These are phyloP conservation scores for Epinephelus awoara DNA, from an alignment of 2,797 vertebrate genomes.

Conservation along the genomic window DNA sequence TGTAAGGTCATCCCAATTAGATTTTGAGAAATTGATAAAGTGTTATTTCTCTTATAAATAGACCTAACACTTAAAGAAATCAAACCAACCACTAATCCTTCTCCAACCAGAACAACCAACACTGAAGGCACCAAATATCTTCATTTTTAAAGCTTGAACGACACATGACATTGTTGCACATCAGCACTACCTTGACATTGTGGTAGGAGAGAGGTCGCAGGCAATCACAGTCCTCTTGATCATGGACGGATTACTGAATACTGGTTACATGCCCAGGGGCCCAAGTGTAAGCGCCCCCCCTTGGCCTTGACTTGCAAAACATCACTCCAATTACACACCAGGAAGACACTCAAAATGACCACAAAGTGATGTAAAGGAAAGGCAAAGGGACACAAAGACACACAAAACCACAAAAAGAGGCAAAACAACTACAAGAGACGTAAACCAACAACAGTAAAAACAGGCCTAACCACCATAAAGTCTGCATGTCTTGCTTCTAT, in stretches of 20 bases:
- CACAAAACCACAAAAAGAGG: too few relatives aligned
- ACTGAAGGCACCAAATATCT: not conserved
- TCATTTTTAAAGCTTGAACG: conserved; percentile 6
- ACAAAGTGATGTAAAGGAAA: too few relatives aligned
- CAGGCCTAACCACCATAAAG: too few relatives aligned
- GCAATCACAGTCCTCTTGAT: conserved; percentile 14
- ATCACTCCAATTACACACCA: too few relatives aligned
- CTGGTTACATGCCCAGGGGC: too few relatives aligned
- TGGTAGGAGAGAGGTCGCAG: conserved; percentile 9
- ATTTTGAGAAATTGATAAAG: not conserved
- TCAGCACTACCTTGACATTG: not conserved
- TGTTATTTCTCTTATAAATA: not conserved
- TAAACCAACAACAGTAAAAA: too few relatives aligned
- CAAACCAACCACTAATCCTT: not conserved
- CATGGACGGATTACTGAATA: too few relatives aligned
- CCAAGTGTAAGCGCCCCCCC: too few relatives aligned
- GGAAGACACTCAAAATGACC: too few relatives aligned
- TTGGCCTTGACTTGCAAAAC: too few relatives aligned
- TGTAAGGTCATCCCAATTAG: not conserved
- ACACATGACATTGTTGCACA: conserved; percentile 13
- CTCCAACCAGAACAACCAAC: not conserved
- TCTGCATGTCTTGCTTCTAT: too few relatives aligned
- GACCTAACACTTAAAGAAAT: not conserved
- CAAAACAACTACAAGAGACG: not conserved
- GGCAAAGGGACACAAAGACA: too few relatives aligned